A percentile compares a stretch with the other conserved stretches of the same genome.
These are phyloP conservation scores for Haemorhous mexicanus DNA, from an alignment of 2,113 vertebrate genomes.

Conservation along the genomic window DNA sequence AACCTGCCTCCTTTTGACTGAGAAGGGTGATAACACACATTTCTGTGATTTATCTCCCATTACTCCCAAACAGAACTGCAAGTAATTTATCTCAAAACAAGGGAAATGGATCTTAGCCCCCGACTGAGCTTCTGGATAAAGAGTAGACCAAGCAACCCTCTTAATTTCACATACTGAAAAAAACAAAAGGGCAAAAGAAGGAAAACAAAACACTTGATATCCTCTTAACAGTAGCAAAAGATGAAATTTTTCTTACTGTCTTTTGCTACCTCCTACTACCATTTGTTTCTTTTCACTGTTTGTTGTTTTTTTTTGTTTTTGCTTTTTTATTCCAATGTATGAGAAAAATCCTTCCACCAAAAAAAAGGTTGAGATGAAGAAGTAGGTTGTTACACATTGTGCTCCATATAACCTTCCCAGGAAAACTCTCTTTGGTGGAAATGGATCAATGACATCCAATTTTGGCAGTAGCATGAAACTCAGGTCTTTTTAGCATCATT, in stretches of 20 bases:
- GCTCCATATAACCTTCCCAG: not conserved
- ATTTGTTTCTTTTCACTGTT: not conserved
- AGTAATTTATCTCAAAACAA: not conserved
- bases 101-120: not conserved
- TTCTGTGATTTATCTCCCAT: not conserved
- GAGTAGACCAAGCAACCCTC: not conserved
- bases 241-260: not conserved
- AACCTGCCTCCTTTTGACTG: not conserved
- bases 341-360: not conserved
- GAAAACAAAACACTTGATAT: not conserved
- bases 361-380: not conserved
- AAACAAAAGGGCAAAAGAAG: not conserved
- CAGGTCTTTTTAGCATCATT: not conserved
- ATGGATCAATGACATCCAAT: not conserved
- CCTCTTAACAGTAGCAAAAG: not conserved
- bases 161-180: not conserved
- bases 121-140: not conserved
- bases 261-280: not conserved
- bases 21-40: not conserved
- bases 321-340: not conserved
- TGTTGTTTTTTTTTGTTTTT: not conserved
- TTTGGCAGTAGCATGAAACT: not conserved
- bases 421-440: not conserved
- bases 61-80: not conserved
- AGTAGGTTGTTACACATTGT: not conserved